These are phyloP conservation scores for Cheilosia pagana DNA, from an alignment of 2,888 invertebrate genomes.

Conservation along the genomic window DNA sequence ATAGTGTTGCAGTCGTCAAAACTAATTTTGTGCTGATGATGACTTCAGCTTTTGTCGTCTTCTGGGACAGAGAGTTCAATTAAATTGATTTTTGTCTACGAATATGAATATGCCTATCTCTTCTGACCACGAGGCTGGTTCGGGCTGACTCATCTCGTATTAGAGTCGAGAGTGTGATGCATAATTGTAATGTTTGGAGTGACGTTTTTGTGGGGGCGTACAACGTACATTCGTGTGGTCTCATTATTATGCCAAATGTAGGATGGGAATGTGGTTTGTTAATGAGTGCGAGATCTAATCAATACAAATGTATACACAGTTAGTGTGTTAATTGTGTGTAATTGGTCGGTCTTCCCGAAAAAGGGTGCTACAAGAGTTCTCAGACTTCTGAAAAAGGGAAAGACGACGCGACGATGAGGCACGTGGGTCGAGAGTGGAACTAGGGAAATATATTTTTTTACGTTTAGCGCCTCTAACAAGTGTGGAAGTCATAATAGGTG, in stretches of 20 bases:
- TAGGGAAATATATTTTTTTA: no score
- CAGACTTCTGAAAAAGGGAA: neutral
- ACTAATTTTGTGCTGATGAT: conserved; percentile 39
- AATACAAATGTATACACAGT: conserved; percentile 5
- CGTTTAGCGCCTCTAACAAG: no score
- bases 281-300: conserved; percentile 22
- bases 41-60: conserved; percentile 47
- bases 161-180: conserved; percentile 9
- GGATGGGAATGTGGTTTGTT: conserved; percentile 11
- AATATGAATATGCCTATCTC: neutral
- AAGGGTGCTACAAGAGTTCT: neutral
- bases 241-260: conserved; percentile 37
- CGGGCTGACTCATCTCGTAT: conserved; percentile 13
- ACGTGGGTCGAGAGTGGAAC: no score
- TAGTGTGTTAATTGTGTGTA: conserved; percentile 33
- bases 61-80: conserved; percentile 42
- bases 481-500: no score
- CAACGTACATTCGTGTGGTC: conserved; percentile 11
- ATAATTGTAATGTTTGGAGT: conserved; percentile 20
- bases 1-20: conserved; percentile 29
- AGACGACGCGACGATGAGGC: no score
- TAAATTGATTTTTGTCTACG: conserved; percentile 41
- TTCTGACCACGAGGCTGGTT: conserved; percentile 26
- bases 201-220: conserved; percentile 21
- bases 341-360: conserved; percentile 15